Evolutionary conservation across 2,888 invertebrate genomes (phyloP), one percentile per base, ranked within the genome.

Genomic region (Prenolepis imparis): DNA sequence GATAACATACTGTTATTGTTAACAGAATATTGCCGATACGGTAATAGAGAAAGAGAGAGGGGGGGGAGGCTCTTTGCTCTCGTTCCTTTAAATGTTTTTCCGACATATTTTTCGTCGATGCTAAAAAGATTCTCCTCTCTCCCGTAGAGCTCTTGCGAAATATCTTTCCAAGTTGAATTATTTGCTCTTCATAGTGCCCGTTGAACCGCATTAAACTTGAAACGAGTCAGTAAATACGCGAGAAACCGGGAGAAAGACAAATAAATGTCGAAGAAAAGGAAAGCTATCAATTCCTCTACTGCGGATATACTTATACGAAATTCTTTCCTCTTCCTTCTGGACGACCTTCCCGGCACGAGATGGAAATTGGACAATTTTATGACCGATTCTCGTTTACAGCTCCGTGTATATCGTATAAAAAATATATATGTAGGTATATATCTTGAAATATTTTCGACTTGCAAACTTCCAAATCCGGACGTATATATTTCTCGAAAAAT

Each of bases 291-390:
- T 88, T 85, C 70, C 84, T 84, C 84, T 84, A 59, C 32, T 68
- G 15, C 67, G 72, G 70, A 82, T 88, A 87, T 87, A 84, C 87
- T 85, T 77, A n/a, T 82, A n/a, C n/a, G 57, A 80, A 86, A 89
- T 83, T 83, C 73, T 74, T 78, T 39, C 55, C 39, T 66, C n/a
- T n/a, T 52, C 2, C n/a, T 28, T 28, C 48, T n/a, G 8, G 15
- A 73, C 78, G 81, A 52, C 3, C 28, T 28, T 52, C 82, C 70
- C 67, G 75, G 55, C 83, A 78, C 61, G 86, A 86, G 82, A 89
- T 90, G 81, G 86, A 84, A 90, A 90, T 90, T 85, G 89, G 64
- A 85, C 82, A 86, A 86, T 85, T 88, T 87, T 82, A 86, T 57
- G 68, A 67, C 74, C 82, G 80, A 81, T 73, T 86, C 73, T 86